phyloP scores from a whole-genome alignment of 2,888 invertebrate genomes.

The Resseliella maxima region DNA sequence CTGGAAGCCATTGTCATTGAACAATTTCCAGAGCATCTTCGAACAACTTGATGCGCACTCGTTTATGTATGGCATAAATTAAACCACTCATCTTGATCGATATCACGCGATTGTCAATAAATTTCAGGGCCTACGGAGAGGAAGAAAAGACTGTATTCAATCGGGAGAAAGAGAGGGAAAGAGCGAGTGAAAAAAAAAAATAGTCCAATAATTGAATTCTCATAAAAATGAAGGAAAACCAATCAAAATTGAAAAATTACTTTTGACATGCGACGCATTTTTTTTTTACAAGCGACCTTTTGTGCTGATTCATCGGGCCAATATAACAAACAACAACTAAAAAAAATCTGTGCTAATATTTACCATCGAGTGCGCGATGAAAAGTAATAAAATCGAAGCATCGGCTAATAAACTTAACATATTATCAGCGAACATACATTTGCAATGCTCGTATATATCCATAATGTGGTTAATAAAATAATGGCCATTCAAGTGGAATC shows the following conservation, averaged over 20 bases:
- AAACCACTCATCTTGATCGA: not conserved
- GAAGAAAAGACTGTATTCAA: no score
- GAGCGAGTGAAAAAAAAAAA: no score
- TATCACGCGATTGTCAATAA: not conserved
- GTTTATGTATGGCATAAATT: not conserved
- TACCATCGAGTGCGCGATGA: not conserved
- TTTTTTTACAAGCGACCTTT: not conserved
- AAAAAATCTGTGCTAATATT: not conserved
- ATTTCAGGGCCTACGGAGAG: not conserved
- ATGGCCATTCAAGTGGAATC: not conserved
- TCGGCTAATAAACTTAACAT: conserved; percentile 43
- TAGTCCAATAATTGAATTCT: conserved; percentile 18
- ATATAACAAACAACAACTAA: not conserved
- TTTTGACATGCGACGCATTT: not conserved
- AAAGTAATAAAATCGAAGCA: conserved; percentile 21
- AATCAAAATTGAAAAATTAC: conserved; percentile 27
- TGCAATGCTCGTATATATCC: not conserved
- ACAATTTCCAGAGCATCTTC: not conserved
- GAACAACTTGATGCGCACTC: not conserved
- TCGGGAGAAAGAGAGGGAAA: no score
- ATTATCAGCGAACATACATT: conserved; percentile 1
- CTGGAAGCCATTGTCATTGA: not conserved
- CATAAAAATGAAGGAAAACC: not conserved
- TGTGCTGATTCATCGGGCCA: not conserved
- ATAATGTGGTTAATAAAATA: conserved; percentile 22